These are phyloP conservation scores for Cheilosia urbana DNA, from an alignment of 2,888 invertebrate genomes.

Conservation along the genomic window DNA sequence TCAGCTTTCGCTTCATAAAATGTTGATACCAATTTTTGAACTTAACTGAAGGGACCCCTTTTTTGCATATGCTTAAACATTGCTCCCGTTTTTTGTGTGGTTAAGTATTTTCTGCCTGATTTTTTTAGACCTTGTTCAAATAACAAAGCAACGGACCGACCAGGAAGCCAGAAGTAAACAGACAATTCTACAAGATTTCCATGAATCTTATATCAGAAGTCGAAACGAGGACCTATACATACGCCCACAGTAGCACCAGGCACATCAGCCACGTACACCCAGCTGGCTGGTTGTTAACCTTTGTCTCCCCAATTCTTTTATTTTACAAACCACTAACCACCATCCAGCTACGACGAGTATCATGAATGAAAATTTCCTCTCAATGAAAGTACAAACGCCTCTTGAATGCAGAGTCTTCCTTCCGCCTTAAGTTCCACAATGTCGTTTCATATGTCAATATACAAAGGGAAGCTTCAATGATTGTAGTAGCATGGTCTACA, in stretches of 20 bases:
- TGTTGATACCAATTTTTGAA: no score
- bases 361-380: slow-evolving; percentile 62
- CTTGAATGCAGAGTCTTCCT: slow-evolving; percentile 24
- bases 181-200: no score
- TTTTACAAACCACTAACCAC: slow-evolving; percentile 6
- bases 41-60: no score
- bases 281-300: slow-evolving; percentile 44
- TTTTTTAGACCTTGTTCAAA: no score
- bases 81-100: no score
- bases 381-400: slow-evolving; percentile 46
- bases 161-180: no score
- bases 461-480: slow-evolving; percentile 16
- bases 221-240: no score
- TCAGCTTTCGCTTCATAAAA: no score
- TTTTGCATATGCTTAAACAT: no score
- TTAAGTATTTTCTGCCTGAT: neutral
- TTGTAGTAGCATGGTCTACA: slow-evolving; percentile 39
- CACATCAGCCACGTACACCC: neutral
- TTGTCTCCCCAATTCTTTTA: slow-evolving; percentile 7
- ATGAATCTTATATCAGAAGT: no score
- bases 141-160: no score
- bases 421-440: slow-evolving; percentile 30
- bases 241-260: neutral
- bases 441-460: slow-evolving; percentile 39
- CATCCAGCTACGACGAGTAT: neutral